Conservation (phyloP, 2,113 vertebrate species). For the Hemichromis elongatus region DNA sequence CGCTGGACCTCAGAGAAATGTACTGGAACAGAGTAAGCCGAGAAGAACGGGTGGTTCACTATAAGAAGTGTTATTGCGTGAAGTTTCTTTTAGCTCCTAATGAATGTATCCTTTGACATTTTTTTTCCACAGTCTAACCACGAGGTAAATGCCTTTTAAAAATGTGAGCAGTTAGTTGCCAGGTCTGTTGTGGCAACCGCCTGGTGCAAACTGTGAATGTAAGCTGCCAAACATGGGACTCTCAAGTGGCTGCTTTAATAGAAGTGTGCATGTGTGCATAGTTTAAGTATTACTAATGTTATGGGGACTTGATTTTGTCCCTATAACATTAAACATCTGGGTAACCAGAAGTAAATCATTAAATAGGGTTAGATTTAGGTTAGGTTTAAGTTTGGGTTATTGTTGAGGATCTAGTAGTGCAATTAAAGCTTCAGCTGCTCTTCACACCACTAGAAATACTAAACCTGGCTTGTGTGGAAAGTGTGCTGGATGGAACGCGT, state of each 20-base stretch:
- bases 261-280: not conserved
- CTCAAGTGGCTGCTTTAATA: not conserved
- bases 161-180: not conserved
- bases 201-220: not conserved
- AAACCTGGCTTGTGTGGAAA: not conserved
- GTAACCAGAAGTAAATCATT: not conserved
- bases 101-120: not conserved
- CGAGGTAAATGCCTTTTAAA: not conserved
- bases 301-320: not conserved
- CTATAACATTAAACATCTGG: not conserved
- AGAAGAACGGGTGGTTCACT: not conserved
- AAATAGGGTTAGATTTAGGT: not conserved
- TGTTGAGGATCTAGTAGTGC: not conserved
- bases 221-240: conserved; percentile 11
- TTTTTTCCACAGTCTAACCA: not conserved
- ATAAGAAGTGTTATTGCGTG: not conserved
- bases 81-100: not conserved
- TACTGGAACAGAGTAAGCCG: conserved; percentile 55
- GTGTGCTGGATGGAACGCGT: not conserved
- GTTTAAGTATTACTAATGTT: not conserved
- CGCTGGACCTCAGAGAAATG: conserved; percentile 22
- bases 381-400: not conserved
- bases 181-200: conserved; percentile 45
- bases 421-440: not conserved
- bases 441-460: not conserved